Base-by-base conservation (phyloP, 2,113 vertebrate genomes). In the Cebus imitator region DNA sequence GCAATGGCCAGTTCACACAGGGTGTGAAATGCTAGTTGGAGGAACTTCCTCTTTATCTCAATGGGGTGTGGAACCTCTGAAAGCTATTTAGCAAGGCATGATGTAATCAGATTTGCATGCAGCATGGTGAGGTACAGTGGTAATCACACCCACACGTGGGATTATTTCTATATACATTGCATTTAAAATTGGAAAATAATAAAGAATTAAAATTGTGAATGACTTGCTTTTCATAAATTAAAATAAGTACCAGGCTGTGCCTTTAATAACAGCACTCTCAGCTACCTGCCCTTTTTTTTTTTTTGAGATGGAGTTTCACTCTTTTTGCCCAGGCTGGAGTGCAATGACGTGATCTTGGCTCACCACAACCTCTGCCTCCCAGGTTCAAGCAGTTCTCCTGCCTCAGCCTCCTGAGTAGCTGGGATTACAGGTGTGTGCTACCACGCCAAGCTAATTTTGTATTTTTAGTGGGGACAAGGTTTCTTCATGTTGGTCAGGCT, bases 161-260 rank as follows among this genome's bases (percentile, higher is more conserved):
- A 35, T 40, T 79, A 40, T 6, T 66, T 84, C 40, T 88, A 4
- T 66, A 32, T 72, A 81, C 13, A 5, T 50, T 72, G 45, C 27
- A 66, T 52, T 76, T 91, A 45, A 20, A 87, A 75, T 72, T 48
- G 61, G 37, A 93, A 97, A 87, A 85, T n/a, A 48, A 85, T 85
- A 75, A 93, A 76, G 21, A 90, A 82, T 61, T 75, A 43, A 91
- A 90, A 76, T 84, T 21, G 73, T 48, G 61, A 82, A 61, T 55
- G 30, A 75, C 45, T 81, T 70, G 66, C 21, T 95, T 90, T 90
- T 76, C 76, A 35, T 83, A n/a, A 55, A 50, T 58, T 92, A 87
- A 87, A 91, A 35, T 50, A 61, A 48, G n/a, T 70, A 45, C 40
- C 50, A 55, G 10, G 16, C 27, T 87, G n/a, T 61, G 45, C n/a